Base-by-base conservation (phyloP, 1,140 invertebrate genomes). In the Protaetia brevitarsis region DNA sequence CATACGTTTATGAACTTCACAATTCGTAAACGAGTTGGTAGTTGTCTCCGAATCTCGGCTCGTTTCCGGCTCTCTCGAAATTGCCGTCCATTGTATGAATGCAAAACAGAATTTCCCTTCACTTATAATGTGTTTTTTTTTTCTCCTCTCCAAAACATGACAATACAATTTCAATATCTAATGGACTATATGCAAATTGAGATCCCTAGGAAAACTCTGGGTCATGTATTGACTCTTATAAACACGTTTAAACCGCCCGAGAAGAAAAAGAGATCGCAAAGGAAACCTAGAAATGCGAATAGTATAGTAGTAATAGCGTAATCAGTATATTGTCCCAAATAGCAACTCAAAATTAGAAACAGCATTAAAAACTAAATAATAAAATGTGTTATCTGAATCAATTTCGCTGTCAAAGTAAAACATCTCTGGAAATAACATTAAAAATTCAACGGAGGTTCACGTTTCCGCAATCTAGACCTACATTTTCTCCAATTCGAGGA, bases 1-100 rank as follows among this genome's bases (percentile, higher is more conserved):
- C 69, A 70, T 70, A 70, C 63, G 69, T 66, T 70, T 70, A 70
- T 70, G 69, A 70, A 70, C 63, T 70, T 70, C 58, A 68, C 69
- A 70, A 70, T 68, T 61, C 64, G 57, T 68, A 68, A 70, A 70
- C 69, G 69, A 66, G 69, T 70, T 68, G 37, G 31, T 63, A 65
- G 56, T 68, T 70, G 63, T 70, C 66, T 13, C 31, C 41, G 27
- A 59, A 59, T 29, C 27, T 29, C 57, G 30, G 2, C n/a, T 59
- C 29, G 13, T 13, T 31, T 30, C 30, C 16, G n/a, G 36, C 16
- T 56, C 64, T 68, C 51, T 31, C 59, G 61, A 59, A 68, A 68
- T 70, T 68, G 59, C 66, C 61, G 21, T 16, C 41, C 64, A 69
- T 68, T 70, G 66, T 70, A 59, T 29, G 64, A 66, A 70, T 70